Evolutionary conservation across 2,888 invertebrate genomes (phyloP), one percentile per base, ranked within the genome.

Genomic region (Drosophila diplacantha): DNA sequence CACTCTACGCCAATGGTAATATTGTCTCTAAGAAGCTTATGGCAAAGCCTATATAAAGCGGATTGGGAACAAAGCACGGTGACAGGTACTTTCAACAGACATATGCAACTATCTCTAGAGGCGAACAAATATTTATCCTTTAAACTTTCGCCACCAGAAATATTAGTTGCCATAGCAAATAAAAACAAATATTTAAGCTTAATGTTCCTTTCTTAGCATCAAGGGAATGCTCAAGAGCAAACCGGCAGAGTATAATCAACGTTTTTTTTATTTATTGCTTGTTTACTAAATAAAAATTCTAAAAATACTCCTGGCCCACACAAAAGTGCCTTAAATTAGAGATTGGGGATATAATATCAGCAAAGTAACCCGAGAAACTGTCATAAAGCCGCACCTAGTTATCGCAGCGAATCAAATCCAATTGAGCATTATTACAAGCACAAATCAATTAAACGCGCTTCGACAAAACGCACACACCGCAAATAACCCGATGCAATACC

Each of bases 381-480:
- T 49, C 56, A 55, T 55, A 57, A 57, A 55, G 34, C 55, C 43
- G 56, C 58, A 31, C 43, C 58, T 18, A 58, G 31, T 56, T 58
- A 54, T 57, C 55, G 41, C 34, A 29, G 14, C 6, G 34, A 47
- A 47, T 43, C 39, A 41, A 32, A 62, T 39, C 31, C 41, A 66
- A 58, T 61, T 50, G 26, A 26, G 35, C 54, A 52, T 39, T 32
- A 62, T 35, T 35, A 53, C 44, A 52, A 12, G 14, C 52, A 51
- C 65, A 75, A 73, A 71, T 75, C 71, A 60, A 73, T 76, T 76
- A 64, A 68, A 74, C 49, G 52, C 43, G 43, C 56, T 41, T 52
- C 58, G 62, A 73, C 65, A 75, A 64, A 71, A 41, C 54, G 52
- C 39, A 50, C 44, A 57, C 20, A 55, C 43, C 54, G 34, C 43